Base-by-base conservation (phyloP, 2,797 vertebrate species). In the Melanogrammus aeglefinus region DNA sequence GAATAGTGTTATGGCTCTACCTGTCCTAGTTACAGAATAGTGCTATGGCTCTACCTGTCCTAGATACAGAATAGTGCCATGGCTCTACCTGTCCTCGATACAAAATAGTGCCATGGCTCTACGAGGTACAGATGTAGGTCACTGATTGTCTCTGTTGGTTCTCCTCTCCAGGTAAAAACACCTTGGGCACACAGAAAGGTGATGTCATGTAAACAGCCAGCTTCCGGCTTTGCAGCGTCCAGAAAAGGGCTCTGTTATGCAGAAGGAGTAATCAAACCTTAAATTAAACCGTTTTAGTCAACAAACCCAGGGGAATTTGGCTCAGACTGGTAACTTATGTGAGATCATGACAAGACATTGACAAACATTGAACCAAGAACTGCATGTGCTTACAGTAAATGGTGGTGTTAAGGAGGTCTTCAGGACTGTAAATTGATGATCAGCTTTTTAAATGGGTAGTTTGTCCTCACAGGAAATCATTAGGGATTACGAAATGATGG, bases 101-200 rank as follows among this genome's bases (percentile, higher is more conserved):
- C 12, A 3, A 14, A 16, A 16, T 13, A 13, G 41, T 44, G 14
- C 13, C 2, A 13, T 41, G 39, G 39, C 39, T 57, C 47, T 24
- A 10, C 38, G n/a, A 47, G 86, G 84, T 66, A 44, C 75, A 66
- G 75, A 85, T 88, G 69, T 78, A 84, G 85, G 85, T 83, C 84
- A 88, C 71, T 0, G 83, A 88, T 88, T 84, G 82, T 87, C 57
- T 70, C 76, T 29, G 63, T 75, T 8, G 72, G 79, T 36, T 78
- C 70, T 72, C 31, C 12, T 69, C 78, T 80, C 51, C 29, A 78
- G 78, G 85, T 78, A 79, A 41, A 44, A 84, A 83, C 84, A 86
- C 84, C 86, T 69, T 87, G 80, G 78, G 80, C 76, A 83, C 74
- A 84, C 84, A 82, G 12, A 82, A 73, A 24, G 66, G 16, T 74